phyloP scores from a whole-genome alignment of 2,888 invertebrate genomes.

The Stenodema calcarata region DNA sequence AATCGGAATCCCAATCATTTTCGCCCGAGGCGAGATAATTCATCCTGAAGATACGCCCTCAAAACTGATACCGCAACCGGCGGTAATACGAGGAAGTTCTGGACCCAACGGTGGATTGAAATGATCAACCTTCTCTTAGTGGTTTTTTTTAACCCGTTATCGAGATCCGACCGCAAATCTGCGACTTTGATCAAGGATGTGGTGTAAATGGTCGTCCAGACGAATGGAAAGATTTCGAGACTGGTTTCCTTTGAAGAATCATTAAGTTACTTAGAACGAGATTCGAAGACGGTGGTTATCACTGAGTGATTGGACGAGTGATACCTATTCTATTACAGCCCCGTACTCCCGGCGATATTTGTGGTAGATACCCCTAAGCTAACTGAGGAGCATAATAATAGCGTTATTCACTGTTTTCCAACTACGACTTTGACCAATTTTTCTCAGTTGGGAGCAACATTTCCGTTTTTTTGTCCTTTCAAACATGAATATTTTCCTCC shows the following conservation, averaged over 20 bases:
- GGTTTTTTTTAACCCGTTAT: background rate
- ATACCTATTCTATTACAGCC: no score
- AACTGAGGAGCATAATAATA: no score
- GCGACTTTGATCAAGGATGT: background rate
- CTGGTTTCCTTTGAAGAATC: background rate
- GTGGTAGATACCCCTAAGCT: no score
- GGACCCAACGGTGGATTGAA: background rate
- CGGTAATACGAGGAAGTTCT: constrained; percentile 1
- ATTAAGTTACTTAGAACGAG: background rate
- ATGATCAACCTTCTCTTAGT: background rate
- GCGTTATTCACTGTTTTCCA: no score
- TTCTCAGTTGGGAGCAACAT: no score
- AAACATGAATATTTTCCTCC: no score
- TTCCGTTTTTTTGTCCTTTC: no score
- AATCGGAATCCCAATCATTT: background rate
- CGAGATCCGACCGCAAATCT: background rate
- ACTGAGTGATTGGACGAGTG: no score
- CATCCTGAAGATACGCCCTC: background rate
- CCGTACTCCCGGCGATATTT: no score
- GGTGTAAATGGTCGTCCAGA: background rate
- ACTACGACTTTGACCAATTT: no score
- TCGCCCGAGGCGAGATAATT: constrained; percentile 1
- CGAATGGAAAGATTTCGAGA: background rate
- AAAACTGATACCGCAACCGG: background rate
- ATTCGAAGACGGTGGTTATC: no score